Conservation (phyloP, 2,888 invertebrate species). For the Dastarcus helophoroides region DNA sequence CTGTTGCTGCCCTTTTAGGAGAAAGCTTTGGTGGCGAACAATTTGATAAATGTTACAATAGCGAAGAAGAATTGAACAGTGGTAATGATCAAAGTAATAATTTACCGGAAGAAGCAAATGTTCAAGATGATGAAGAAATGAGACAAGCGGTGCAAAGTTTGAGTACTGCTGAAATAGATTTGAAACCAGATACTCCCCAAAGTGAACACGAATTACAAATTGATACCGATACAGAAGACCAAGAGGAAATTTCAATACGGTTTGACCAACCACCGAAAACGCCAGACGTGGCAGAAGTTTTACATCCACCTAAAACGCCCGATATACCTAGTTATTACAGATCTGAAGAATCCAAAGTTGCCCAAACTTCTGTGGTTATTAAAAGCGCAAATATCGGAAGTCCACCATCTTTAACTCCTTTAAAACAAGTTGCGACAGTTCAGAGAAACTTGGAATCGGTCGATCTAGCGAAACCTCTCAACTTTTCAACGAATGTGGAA, state of each 20-base stretch:
- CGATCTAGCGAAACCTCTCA: too few species aligned
- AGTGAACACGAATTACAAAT: conserved; percentile 76
- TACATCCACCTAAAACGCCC: conserved; percentile 44
- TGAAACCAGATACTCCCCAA: conserved; percentile 75
- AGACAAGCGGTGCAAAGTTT: conserved; percentile 74
- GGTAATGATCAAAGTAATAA: conserved; percentile 39
- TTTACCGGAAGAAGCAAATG: conserved; percentile 59
- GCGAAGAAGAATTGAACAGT: conserved; percentile 39
- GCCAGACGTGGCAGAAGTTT: conserved; percentile 40
- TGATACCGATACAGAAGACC: conserved; percentile 76
- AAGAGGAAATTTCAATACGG: conserved; percentile 43
- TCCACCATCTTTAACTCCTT: conserved; percentile 34
- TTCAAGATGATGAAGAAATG: conserved; percentile 76
- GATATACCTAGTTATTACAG: conserved; percentile 44
- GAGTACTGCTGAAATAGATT: conserved; percentile 54
- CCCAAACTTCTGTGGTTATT: conserved; percentile 16
- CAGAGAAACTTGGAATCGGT: conserved; percentile 9
- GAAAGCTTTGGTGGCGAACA: conserved; percentile 68
- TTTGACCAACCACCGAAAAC: conserved; percentile 38
- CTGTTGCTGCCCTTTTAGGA: conserved; percentile 76
- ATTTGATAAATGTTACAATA: conserved; percentile 42
- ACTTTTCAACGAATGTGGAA: too few species aligned
- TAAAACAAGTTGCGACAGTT: conserved; percentile 20
- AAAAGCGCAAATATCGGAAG: conserved; percentile 27
- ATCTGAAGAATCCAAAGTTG: conserved; percentile 23